Base-by-base conservation (phyloP, 1,140 invertebrate genomes). In the Phthorimaea operculella region DNA sequence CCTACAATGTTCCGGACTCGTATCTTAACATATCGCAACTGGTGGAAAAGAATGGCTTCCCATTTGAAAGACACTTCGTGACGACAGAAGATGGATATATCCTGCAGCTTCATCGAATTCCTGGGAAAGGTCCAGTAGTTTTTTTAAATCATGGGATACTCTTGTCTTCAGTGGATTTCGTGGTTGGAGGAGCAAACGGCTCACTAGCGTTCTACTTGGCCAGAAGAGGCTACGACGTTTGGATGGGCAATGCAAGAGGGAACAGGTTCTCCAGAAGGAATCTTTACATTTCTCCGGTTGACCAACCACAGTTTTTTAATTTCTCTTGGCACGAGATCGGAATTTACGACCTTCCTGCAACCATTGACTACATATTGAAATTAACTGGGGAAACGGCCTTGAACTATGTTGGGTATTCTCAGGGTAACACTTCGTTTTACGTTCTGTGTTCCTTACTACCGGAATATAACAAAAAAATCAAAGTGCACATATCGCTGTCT, bases 11-110 rank as follows among this genome's bases (percentile, higher is more conserved):
- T 9, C 58, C 65, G 56, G 68, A 66, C 42, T 45, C 55, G 10
- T 5, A 56, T 54, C 47, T 68, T 21, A 68, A 63, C 33, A 60
- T 62, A 45, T 63, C 62, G 9, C 59, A 73, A 55, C 49, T 70
- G 7, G 64, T 68, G 16, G 42, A 39, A 16, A 72, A 68, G 59
- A 61, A 70, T 53, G 62, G 54, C 11, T 62, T 62, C 39, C 51
- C 51, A 10, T 60, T 59, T 6, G 58, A 67, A 60, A 59, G 59
- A 56, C 57, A 70, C 42, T 28, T 16, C 12, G 66, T 64, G 2
- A 36, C 28, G 9, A 72, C 67, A n/a, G 47, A 54, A 16, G 70
- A 72, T 54, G 64, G 65, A 21, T 72, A 72, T 21, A 50, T 58
- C 10, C 51, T 70, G 7, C 57, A 42, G 45, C 9, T 72, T 21